A percentile compares a stretch with the other conserved stretches of the same genome.
These are phyloP conservation scores for Adrianichthys oophorus DNA, from an alignment of 2,797 vertebrate genomes.

Conservation along the genomic window DNA sequence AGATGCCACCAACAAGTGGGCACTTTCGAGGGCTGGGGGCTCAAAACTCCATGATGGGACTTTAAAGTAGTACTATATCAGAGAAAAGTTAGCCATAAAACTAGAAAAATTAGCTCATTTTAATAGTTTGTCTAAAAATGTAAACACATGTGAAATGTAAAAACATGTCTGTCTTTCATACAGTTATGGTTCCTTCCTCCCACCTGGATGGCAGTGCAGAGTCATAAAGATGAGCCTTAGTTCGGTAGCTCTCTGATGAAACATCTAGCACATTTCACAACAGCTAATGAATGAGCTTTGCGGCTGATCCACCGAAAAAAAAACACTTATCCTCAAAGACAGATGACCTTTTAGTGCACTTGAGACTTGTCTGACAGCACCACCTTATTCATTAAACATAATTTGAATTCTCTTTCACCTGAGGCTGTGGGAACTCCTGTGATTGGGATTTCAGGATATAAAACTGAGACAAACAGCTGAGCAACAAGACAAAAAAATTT, in stretches of 20 bases:
- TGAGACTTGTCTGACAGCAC: too few species aligned
- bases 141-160: too few species aligned
- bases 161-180: neutral
- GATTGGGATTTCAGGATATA: too few species aligned
- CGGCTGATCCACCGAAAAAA: constrained; percentile 13
- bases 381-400: too few species aligned
- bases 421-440: constrained; percentile 20
- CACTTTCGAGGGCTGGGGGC: neutral
- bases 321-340: neutral
- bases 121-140: too few species aligned
- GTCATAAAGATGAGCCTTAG: neutral
- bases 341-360: too few species aligned
- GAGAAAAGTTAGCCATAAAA: too few species aligned
- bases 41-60: too few species aligned
- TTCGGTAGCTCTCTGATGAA: neutral
- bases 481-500: neutral
- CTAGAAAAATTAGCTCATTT: too few species aligned
- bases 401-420: constrained; percentile 37
- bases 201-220: neutral
- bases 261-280: constrained; percentile 12
- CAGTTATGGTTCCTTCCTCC: too few species aligned
- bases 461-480: too few species aligned
- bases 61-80: too few species aligned
- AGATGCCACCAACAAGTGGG: constrained; percentile 3
- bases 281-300: constrained; percentile 34